Base-by-base conservation (phyloP, 2,797 vertebrate genomes). In the Morus bassanus region DNA sequence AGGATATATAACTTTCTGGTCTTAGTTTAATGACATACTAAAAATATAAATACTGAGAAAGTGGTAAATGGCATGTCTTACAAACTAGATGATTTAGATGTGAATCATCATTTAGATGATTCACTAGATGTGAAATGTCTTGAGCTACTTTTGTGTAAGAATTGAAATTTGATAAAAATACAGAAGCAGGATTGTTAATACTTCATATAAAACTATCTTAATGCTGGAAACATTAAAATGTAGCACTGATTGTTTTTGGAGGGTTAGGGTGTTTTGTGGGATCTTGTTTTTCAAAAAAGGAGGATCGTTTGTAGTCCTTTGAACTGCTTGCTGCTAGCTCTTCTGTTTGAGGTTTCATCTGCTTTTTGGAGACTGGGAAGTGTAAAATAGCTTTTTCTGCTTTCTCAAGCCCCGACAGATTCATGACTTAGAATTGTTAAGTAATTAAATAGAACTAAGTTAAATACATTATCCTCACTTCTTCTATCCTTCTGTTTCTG, bases 401-500 rank as follows among this genome's bases (percentile, higher is more conserved):
- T 35, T 85, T 70, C 21, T 85, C 21, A 60, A 70, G 31, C 19
- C 18, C 11, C 2, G 31, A 72, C 24, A 70, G 35, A 37, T 63
- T 76, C 18, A 33, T 43, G n/a, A 72, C 24, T 51, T 61, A 28
- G 33, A 79, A 23, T 31, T 75, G 46, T 28, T 39, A 76, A 63
- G 9, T 54, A 84, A 81, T 75, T 63, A 85, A 93, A 51, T 0
- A 78, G 53, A 67, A 63, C 18, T 39, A 4, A 65, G 11, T 17
- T 39, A 76, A 88, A 57, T 12, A 28, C 30, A 3, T 77, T 45
- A 15, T 30, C 33, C 9, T 64, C 43, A 30, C 19, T 70, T 68
- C 50, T 43, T 69, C 43, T 33, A 25, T 53, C 22, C 18, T 57
- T 84, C 53, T 8, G 3, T 91, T 96, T 97, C 68, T 95, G 75